Percentiles rank a stretch among this genome's conserved stretches.
These are phyloP conservation scores for Rhinopomastus cyanomelas DNA, from an alignment of 2,113 vertebrate genomes.

Conservation along the genomic window DNA sequence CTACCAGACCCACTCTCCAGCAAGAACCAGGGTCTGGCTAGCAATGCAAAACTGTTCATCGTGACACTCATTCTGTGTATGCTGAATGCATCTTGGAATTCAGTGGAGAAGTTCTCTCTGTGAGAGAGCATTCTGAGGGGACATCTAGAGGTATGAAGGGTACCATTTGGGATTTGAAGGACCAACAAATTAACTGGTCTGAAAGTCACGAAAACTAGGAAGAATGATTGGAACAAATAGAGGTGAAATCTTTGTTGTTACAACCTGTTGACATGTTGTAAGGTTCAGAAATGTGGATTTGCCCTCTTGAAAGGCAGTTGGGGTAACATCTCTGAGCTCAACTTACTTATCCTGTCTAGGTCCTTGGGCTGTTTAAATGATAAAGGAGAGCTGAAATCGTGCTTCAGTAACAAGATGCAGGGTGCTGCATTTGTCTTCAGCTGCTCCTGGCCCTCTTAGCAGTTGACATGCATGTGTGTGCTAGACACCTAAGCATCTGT, in stretches of 20 bases:
- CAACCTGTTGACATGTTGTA: not conserved
- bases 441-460: not conserved
- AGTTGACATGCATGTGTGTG: fast-evolving
- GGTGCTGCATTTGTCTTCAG: not conserved
- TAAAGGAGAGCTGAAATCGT: not conserved
- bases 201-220: not conserved
- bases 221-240: not conserved
- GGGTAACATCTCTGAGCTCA: not conserved
- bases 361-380: not conserved
- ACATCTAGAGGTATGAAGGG: too few species aligned
- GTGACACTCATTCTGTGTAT: not conserved
- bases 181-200: not conserved
- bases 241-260: not conserved
- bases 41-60: not conserved
- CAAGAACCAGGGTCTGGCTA: not conserved
- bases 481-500: not conserved
- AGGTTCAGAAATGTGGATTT: not conserved
- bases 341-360: not conserved
- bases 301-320: not conserved
- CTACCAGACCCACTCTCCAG: not conserved
- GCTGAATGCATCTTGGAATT: not conserved
- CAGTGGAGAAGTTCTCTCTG: fast-evolving
- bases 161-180: not conserved
- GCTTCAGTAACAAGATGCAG: not conserved
- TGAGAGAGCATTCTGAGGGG: not conserved